Evolutionary conservation across 2,113 vertebrate species (phyloP).

Genomic region (Guaruba guarouba): DNA sequence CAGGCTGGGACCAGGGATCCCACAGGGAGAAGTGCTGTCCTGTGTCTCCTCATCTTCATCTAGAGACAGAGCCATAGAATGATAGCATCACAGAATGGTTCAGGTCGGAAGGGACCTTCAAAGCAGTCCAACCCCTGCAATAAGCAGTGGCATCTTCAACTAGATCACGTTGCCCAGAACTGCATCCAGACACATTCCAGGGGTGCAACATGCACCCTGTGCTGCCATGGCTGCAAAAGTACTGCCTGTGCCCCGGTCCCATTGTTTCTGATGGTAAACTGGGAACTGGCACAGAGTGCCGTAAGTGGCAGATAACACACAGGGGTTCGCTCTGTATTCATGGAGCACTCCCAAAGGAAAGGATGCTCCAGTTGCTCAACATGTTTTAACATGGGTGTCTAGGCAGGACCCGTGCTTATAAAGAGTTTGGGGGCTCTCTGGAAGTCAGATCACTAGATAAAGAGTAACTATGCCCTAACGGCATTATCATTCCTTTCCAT

Average conservation of each 20-base stretch:
- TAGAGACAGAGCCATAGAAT: background rate
- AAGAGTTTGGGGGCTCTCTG: background rate
- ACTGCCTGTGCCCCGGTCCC: background rate
- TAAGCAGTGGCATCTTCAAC: background rate
- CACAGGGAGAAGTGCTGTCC: background rate
- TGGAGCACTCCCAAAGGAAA: background rate
- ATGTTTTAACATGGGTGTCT: accelerated
- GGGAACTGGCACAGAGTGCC: background rate
- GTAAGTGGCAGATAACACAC: background rate
- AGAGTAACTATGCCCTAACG: background rate
- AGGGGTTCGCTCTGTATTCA: background rate
- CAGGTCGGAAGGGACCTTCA: background rate
- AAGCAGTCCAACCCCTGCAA: background rate
- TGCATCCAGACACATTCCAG: background rate
- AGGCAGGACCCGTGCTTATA: background rate
- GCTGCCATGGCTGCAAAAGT: background rate
- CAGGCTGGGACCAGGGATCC: background rate
- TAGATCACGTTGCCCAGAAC: background rate
- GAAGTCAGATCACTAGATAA: background rate
- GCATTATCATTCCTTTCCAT: background rate
- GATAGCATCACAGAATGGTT: background rate
- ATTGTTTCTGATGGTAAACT: background rate
- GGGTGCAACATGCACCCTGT: accelerated
- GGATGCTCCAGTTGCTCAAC: background rate
- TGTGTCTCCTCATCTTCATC: accelerated